Evolutionary conservation across 2,797 vertebrate species (phyloP).

Genomic region (Etheostoma perlongum): DNA sequence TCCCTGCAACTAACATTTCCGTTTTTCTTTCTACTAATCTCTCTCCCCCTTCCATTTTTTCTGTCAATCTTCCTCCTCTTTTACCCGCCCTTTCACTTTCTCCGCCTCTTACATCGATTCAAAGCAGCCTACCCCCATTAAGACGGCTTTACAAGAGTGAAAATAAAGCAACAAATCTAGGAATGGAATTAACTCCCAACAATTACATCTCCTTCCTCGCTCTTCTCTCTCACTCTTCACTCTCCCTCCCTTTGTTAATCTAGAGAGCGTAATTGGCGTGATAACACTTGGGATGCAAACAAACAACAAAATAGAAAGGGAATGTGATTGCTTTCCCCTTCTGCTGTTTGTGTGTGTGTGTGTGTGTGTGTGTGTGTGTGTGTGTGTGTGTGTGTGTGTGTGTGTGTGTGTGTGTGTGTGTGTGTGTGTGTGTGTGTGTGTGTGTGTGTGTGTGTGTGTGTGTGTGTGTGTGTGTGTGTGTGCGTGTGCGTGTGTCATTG

Average conservation of each 20-base stretch:
- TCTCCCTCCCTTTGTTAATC: constrained; percentile 46
- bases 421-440: too few species aligned
- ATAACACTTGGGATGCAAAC: constrained; percentile 62
- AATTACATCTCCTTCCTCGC: constrained; percentile 54
- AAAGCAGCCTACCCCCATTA: constrained; percentile 7
- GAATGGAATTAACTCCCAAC: constrained; percentile 57
- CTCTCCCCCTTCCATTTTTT: neutral
- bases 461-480: too few species aligned
- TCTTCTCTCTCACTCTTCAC: constrained; percentile 6
- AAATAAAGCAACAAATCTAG: constrained; percentile 40
- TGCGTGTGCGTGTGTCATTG: neutral
- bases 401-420: too few species aligned
- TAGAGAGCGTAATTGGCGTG: constrained; percentile 57
- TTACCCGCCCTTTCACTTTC: neutral
- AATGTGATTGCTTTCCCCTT: constrained; percentile 58
- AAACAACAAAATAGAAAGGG: constrained; percentile 59
- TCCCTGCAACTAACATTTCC: constrained; percentile 18
- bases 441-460: too few species aligned
- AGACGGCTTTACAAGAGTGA: constrained; percentile 11
- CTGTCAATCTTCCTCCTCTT: constrained; percentile 1
- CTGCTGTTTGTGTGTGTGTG: too few species aligned
- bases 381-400: too few species aligned
- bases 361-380: too few species aligned
- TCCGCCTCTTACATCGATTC: constrained; percentile 3
- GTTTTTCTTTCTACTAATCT: constrained; percentile 8